Base-by-base conservation (phyloP, 2,888 invertebrate genomes). In the Brachyptera risi region DNA sequence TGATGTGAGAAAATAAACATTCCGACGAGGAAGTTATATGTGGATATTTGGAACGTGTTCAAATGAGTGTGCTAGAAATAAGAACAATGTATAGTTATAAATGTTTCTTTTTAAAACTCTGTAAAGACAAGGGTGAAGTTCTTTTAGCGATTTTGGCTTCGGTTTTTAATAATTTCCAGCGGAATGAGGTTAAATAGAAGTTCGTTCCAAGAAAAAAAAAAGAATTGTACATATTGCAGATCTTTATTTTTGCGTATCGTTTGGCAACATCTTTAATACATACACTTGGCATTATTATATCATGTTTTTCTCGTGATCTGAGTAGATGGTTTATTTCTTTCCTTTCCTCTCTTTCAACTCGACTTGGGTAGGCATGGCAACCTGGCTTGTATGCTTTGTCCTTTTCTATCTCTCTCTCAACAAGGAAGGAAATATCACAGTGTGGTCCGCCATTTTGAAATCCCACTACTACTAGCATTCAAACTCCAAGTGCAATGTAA, bases 381-480 rank as follows among this genome's bases (percentile, higher is more conserved):
- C 47, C 19, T 11, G 3, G 47, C 47, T 4, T 23, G 11, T 7
- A 5, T 31, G 31, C 31, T 31, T n/a, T 21, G 17, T 3, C 17
- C 47, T 21, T 13, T 21, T 17, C 47, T 24, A 21, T 56, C 60
- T 56, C 40, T 19, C 49, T 61, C 51, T 47, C 23, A 47, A 58
- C 56, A 27, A 60, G 56, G 42, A 56, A 35, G 50, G 40, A 19
- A 24, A 42, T 35, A 54, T 42, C 40, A 54, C 38, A 49, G 23
- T 31, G 56, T 17, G 35, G 51, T 26, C 58, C 26, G 58, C 61
- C 61, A 61, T 61, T 37, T 54, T 54, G 54, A 37, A 44, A 54
- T 15, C 37, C 35, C 37, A 54, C 35, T 37, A 21, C 54, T 35
- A 54, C 54, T 19, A 19, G 15, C 44, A 54, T 23, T 47, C n/a